Base-by-base conservation (phyloP, 2,113 vertebrate species). In the Emydura subglobosa region DNA sequence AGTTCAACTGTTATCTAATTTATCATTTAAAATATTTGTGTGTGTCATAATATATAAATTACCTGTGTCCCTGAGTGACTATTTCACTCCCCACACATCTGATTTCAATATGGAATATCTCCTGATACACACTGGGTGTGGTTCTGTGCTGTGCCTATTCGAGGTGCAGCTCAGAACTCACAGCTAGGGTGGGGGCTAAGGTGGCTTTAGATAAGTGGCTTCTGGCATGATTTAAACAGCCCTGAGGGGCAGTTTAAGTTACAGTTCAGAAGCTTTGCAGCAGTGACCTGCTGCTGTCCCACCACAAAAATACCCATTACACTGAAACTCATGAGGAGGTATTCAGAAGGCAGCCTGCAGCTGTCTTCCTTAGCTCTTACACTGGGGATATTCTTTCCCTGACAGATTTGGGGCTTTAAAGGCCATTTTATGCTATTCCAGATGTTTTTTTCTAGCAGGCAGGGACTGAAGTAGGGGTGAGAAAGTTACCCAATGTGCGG, bases 101-200 rank as follows among this genome's bases (percentile, higher is more conserved):
- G 42, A 57, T 93, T 86, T 72, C 72, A 88, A 81, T 8, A 90
- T 54, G 39, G 47, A 90, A 90, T 96, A 91, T 79, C 47, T 95
- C n/a, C 85, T 79, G 14, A 84, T 34, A 47, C 44, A 83, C 14
- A 82, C 6, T 61, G 34, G 47, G 85, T 84, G 5, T 85, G 42
- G 47, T 47, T 78, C 44, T 47, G 12, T 47, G 24, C 24, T 78
- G 42, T 44, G 74, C 42, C 42, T 78, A 25, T 78, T 47, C 14
- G 24, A 13, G 39, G 72, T 44, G 11, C 42, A 24, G 11, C 74
- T 17, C 13, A 78, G n/a, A 72, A 22, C 65, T 39, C 17, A 19
- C 19, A 39, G 19, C 65, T 10, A n/a, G 34, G 19, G 17, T 72
- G n/a, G 65, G 65, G 39, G n/a, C n/a, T 39, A 39, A 39, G 21